Evolutionary conservation across 1,140 invertebrate genomes (phyloP), one percentile per base, ranked within the genome.

Genomic region (Philopotamus ludificatus): DNA sequence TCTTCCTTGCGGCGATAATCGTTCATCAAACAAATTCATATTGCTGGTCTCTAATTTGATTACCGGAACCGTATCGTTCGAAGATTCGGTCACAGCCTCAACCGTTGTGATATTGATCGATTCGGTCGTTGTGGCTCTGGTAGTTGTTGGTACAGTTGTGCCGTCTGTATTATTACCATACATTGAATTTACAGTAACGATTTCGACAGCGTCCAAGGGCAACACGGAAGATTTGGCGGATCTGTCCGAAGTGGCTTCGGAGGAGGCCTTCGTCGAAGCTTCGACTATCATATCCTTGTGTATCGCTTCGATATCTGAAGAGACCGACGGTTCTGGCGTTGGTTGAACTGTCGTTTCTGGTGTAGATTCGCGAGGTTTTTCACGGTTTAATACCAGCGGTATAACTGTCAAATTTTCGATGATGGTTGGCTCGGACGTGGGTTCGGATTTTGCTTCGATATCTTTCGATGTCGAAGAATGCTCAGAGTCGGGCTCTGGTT

Each of bases 361-460:
- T 12, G 65, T 50, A 12, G 76, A 71, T 74, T 79, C 72, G 73
- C 68, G 60, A 4, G 74, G 71, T 67, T 77, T 71, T 45, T 73
- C 63, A 49, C 67, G 22, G 65, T 41, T 44, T 50, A 18, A 72
- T 70, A 51, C 74, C 72, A 12, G 70, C 69, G 70, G 66, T 71
- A 71, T 15, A 77, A 67, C 63, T n/a, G n/a, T n/a, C n/a, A n/a
- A n/a, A n/a, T n/a, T n/a, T n/a, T n/a, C n/a, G n/a, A n/a, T 75
- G 70, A 2, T 34, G 15, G 63, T 65, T 12, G 72, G 73, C 70
- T 73, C 72, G 2, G 58, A 10, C n/a, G 50, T 18, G 25, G 67
- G 67, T 63, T 62, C 60, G 7, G 10, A 20, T 9, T 26, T 53
- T 72, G 66, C 72, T 74, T 71, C 23, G 70, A 1, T 16, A 65